Evolutionary conservation across 2,113 vertebrate species (phyloP).

Genomic region (Anhinga anhinga): DNA sequence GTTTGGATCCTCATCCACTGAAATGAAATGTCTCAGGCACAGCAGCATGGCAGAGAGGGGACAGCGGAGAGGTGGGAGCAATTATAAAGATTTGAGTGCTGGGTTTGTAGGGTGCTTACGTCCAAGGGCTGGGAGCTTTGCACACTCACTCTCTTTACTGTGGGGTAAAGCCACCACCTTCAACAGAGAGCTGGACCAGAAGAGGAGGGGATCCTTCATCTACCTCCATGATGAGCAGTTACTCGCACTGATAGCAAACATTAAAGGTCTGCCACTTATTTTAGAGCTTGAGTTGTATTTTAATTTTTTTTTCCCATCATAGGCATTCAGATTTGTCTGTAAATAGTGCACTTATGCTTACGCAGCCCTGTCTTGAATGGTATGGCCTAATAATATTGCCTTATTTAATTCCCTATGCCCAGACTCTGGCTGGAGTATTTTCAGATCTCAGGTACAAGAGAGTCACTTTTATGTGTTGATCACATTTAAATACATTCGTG

Average conservation of each 20-base stretch:
- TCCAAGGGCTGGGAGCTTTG: neutral
- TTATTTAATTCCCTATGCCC: neutral
- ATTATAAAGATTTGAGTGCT: neutral
- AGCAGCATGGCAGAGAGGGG: neutral
- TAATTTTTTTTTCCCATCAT: neutral
- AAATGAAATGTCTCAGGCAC: neutral
- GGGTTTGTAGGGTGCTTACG: neutral
- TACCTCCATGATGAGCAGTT: neutral
- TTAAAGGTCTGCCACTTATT: neutral
- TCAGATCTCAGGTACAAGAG: neutral
- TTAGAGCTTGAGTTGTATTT: neutral
- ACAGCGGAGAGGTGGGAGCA: neutral
- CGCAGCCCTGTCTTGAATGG: neutral
- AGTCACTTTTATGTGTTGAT: neutral
- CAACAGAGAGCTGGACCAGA: neutral
- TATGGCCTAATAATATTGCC: neutral
- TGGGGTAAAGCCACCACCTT: neutral
- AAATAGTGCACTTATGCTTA: neutral
- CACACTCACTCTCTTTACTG: neutral
- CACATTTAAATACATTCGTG: neutral
- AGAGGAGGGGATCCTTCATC: neutral
- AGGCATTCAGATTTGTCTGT: neutral
- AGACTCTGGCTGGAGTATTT: neutral
- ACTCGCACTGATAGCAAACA: neutral
- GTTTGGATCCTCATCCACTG: neutral